Conservation (phyloP, 2,888 invertebrate species). For the Coecobrya sp. region DNA sequence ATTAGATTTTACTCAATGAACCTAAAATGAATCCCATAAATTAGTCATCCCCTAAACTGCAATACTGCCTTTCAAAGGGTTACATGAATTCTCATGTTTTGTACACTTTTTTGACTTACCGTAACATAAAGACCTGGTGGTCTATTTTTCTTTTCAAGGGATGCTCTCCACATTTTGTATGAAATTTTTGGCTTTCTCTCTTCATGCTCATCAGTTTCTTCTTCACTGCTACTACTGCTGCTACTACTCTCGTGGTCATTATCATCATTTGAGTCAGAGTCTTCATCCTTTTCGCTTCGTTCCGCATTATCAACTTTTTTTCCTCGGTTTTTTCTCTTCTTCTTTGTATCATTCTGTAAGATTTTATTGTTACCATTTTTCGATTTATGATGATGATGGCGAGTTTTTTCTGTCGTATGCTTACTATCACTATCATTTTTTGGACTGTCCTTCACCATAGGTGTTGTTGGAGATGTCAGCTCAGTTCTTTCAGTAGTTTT, state of each 20-base stretch:
- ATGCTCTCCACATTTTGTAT: slow-evolving; percentile 80
- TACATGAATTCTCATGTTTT: not conserved
- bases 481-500: not conserved
- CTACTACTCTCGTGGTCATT: not conserved
- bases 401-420: slow-evolving; percentile 12
- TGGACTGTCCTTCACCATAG: not conserved
- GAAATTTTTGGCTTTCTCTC: slow-evolving; percentile 74
- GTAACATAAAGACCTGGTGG: slow-evolving; percentile 81
- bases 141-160: slow-evolving; percentile 77
- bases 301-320: slow-evolving; percentile 66
- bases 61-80: too few relatives aligned
- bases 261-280: slow-evolving; percentile 35
- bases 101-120: slow-evolving; percentile 65
- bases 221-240: slow-evolving; percentile 73
- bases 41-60: too few relatives aligned
- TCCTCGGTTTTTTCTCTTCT: slow-evolving; percentile 28
- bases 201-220: not conserved
- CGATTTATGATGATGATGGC: slow-evolving; percentile 51
- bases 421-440: not conserved
- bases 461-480: not conserved
- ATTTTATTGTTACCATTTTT: slow-evolving; percentile 53
- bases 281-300: slow-evolving; percentile 65
- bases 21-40: not conserved
- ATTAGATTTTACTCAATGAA: not conserved
- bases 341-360: not conserved